These are phyloP conservation scores for Cinclus mexicanus DNA, from an alignment of 2,113 vertebrate genomes.

Conservation along the genomic window DNA sequence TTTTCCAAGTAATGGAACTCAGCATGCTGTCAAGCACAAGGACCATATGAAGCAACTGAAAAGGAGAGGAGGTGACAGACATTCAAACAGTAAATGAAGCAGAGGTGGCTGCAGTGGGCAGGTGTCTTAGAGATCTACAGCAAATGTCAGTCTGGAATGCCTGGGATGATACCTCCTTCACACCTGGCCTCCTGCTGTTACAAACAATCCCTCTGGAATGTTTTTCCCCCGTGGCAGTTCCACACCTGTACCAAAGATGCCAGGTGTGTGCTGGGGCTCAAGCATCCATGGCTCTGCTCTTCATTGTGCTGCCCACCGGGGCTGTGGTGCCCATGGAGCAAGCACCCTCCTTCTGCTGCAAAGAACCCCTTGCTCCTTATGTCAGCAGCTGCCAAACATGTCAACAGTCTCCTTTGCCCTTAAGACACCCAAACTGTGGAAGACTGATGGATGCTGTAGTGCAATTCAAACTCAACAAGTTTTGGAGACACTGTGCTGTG, in stretches of 20 bases:
- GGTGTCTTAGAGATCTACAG: background rate
- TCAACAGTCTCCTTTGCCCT: fast-evolving
- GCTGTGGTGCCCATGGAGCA: background rate
- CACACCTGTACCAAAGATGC: fast-evolving
- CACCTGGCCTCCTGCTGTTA: background rate
- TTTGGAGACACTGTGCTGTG: background rate
- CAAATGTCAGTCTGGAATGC: background rate
- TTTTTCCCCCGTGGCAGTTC: fast-evolving
- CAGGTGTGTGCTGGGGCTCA: fast-evolving
- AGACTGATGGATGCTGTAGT: background rate
- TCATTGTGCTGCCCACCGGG: fast-evolving
- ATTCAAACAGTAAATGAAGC: background rate
- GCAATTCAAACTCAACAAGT: background rate
- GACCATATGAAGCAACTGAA: background rate
- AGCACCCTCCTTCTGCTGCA: background rate
- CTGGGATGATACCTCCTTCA: background rate
- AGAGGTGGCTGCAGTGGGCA: background rate
- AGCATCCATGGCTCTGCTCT: fast-evolving
- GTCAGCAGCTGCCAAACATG: background rate
- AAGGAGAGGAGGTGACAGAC: background rate
- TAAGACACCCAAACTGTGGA: background rate
- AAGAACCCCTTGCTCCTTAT: background rate
- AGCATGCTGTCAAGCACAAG: background rate
- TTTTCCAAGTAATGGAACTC: background rate
- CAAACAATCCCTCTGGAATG: background rate